Evolutionary conservation across 2,113 vertebrate genomes (phyloP).

Genomic region (Phylloscopus trochiloides): DNA sequence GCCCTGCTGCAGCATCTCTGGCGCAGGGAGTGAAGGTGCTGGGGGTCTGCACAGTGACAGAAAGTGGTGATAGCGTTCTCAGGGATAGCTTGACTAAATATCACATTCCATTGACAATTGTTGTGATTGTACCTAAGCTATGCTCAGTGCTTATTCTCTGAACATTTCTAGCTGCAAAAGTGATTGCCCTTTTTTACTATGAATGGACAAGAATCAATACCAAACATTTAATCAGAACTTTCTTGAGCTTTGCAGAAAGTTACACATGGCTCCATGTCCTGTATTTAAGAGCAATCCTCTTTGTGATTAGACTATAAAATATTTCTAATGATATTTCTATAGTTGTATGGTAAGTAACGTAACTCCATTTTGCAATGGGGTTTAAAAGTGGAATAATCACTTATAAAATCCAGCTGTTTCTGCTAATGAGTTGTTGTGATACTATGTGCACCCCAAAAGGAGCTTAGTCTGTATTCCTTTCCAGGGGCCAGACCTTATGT

Average conservation of each 20-base stretch:
- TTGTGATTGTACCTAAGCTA: neutral
- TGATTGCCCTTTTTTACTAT: neutral
- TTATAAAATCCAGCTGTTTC: neutral
- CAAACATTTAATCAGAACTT: neutral
- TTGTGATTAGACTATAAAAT: neutral
- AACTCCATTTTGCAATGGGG: neutral
- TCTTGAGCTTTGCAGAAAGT: neutral
- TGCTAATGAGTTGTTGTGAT: neutral
- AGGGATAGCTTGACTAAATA: neutral
- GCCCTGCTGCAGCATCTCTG: neutral
- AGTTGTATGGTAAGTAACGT: fast-evolving
- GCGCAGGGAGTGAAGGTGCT: neutral
- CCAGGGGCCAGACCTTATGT: fast-evolving
- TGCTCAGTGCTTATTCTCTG: neutral
- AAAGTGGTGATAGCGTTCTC: neutral
- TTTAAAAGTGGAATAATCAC: neutral
- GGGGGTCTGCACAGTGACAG: neutral
- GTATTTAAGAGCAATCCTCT: neutral
- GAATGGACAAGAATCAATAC: neutral
- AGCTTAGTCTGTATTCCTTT: neutral
- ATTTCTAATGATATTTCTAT: neutral
- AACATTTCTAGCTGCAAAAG: neutral
- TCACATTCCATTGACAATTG: neutral
- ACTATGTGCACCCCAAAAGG: neutral
- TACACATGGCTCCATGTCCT: neutral